Conservation (phyloP, 2,797 vertebrate species). For the Manis pentadactyla region DNA sequence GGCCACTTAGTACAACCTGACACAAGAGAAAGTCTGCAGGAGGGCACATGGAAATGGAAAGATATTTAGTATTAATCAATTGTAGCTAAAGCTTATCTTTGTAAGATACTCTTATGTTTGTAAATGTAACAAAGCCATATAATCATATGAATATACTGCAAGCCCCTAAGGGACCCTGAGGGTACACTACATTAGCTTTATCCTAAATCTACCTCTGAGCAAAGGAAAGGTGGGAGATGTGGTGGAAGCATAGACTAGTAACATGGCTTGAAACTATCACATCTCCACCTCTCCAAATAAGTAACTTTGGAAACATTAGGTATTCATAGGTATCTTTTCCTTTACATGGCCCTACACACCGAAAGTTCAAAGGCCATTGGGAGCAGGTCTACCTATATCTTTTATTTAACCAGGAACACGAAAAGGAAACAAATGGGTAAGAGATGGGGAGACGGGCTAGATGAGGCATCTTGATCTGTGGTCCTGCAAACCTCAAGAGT, state of each 20-base stretch:
- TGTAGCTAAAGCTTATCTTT: not conserved
- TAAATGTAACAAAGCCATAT: not conserved
- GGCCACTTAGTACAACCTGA: not conserved
- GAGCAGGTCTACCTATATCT: not conserved
- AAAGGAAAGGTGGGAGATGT: not conserved
- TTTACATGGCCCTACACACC: not conserved
- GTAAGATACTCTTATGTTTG: not conserved
- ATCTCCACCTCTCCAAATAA: not conserved
- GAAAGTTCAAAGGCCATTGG: not conserved
- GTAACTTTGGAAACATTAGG: not conserved
- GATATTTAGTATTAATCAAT: not conserved
- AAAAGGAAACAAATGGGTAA: not conserved
- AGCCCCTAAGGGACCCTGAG: not conserved
- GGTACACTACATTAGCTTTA: not conserved
- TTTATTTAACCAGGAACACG: not conserved
- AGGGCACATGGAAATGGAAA: not conserved
- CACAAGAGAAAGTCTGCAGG: not conserved
- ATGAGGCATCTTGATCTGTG: not conserved
- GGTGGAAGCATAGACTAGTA: not conserved
- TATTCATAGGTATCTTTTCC: not conserved
- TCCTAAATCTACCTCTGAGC: not conserved
- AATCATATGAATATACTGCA: not conserved
- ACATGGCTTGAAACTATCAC: not conserved
- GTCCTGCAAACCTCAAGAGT: not conserved
- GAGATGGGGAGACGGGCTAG: not conserved